These are phyloP conservation scores for Artemia franciscana DNA, from an alignment of 1,140 invertebrate genomes.

Conservation along the genomic window DNA sequence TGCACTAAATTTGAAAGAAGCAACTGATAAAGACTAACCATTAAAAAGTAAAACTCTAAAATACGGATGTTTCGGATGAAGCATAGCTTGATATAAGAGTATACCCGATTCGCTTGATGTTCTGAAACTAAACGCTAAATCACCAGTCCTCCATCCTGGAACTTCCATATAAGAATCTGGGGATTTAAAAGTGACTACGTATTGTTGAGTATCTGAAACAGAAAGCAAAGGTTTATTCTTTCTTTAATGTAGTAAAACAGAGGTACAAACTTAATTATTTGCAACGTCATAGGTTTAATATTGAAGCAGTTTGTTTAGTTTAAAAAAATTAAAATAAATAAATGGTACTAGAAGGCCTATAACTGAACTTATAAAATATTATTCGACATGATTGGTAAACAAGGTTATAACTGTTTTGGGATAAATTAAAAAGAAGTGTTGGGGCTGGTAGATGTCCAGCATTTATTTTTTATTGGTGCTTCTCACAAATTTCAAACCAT, in stretches of 20 bases:
- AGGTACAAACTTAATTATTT: constrained; percentile 1
- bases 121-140: constrained; percentile 73
- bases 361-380: too few relatives aligned
- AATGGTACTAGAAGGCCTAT: too few relatives aligned
- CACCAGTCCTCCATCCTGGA: constrained; percentile 68
- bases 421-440: too few relatives aligned
- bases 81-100: constrained; percentile 66
- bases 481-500: too few relatives aligned
- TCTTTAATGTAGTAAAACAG: constrained; percentile 2
- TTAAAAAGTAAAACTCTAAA: constrained; percentile 68
- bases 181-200: constrained; percentile 77
- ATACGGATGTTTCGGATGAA: constrained; percentile 60
- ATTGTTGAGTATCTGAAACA: constrained; percentile 57
- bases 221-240: constrained; percentile 1
- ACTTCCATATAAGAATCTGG: constrained; percentile 75
- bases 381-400: too few relatives aligned
- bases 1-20: too few relatives aligned
- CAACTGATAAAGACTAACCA: too few relatives aligned
- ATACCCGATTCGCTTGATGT: constrained; percentile 72
- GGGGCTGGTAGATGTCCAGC: too few relatives aligned
- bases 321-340: too few relatives aligned
- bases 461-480: too few relatives aligned
- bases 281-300: neutral
- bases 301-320: neutral
- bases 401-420: too few relatives aligned